Base-by-base conservation (phyloP, 1,140 invertebrate species). In the Leptinotarsa lineolata region DNA sequence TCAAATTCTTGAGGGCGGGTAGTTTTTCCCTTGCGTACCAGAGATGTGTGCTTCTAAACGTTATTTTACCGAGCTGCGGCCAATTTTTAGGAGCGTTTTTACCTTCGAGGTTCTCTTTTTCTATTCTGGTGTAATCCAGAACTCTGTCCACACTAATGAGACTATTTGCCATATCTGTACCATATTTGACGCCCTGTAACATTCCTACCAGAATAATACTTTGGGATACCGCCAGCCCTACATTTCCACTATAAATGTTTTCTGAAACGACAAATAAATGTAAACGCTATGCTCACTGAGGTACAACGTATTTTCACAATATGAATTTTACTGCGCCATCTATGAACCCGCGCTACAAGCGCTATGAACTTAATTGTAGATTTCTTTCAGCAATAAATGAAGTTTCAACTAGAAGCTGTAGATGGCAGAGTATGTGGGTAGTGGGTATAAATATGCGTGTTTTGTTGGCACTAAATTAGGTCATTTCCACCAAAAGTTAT, bases 161-260 rank as follows among this genome's bases (percentile, higher is more conserved):
- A 22, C 90, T 86, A 81, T 90, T 92, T 77, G 91, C 90, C 24
- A 93, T 83, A 81, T 93, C 91, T 1, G 91, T 90, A 15, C 90
- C 91, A 80, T 95, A 92, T 69, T 91, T 86, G 72, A 96, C 90
- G 4, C 92, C 93, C 88, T 96, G 94, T 68, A 97, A 89, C 86
- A 92, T 91, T 1, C 93, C 92, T 8, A 91, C 92, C 60, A 97
- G 81, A 2, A 91, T 89, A 78, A 96, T 88, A 1, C 92, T 90
- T 81, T 96, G 95, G 0, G 94, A 93, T 68, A 97, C 91, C 0
- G 92, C 92, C n/a, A 97, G 83, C 8, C 95, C 95, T 18, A 95
- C 93, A 61, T 88, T 85, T 12, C 90, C 91, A 4, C 89, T 87
- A 61, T 82, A 79, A 6, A 78, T 79, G 6, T 82, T 66, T 44